A percentile compares a stretch with the other conserved stretches of the same genome.
Evolutionary conservation across 2,797 vertebrate species (phyloP).

Genomic region (Enteromius afrohamiltoni): DNA sequence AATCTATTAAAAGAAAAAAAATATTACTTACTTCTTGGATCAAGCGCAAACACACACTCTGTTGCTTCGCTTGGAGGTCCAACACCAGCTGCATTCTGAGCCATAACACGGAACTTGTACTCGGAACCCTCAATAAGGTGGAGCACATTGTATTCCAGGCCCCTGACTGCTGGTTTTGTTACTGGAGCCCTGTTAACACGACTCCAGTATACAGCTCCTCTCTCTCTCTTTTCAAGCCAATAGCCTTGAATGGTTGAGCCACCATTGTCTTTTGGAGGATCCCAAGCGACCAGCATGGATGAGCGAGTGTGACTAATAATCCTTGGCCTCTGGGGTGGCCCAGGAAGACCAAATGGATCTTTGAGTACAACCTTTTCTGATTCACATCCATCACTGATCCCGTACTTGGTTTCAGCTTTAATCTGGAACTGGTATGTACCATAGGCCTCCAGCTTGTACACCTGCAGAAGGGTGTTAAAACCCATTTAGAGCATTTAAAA

Average conservation of each 20-base stretch:
- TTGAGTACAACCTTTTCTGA: constrained; percentile 94
- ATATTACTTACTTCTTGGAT: constrained; percentile 88
- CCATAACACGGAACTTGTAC: constrained; percentile 95
- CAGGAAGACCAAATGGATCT: constrained; percentile 94
- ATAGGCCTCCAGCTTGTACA: constrained; percentile 88
- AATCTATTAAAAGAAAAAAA: not conserved
- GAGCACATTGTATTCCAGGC: constrained; percentile 87
- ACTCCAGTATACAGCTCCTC: constrained; percentile 93
- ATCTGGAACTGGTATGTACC: constrained; percentile 93
- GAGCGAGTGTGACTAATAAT: constrained; percentile 83
- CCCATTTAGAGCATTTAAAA: constrained; percentile 8
- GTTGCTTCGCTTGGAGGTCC: constrained; percentile 92
- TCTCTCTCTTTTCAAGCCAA: constrained; percentile 96
- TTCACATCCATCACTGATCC: constrained; percentile 93
- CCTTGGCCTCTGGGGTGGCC: constrained; percentile 92
- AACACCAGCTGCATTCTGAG: constrained; percentile 91
- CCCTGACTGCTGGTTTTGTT: constrained; percentile 91
- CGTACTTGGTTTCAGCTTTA: constrained; percentile 94
- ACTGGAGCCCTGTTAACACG: constrained; percentile 90
- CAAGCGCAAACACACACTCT: constrained; percentile 84
- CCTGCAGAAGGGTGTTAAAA: constrained; percentile 73
- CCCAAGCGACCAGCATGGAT: constrained; percentile 93
- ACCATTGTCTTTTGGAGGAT: constrained; percentile 91
- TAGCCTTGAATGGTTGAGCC: constrained; percentile 95
- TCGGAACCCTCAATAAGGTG: constrained; percentile 90